Base-by-base conservation (phyloP, 2,113 vertebrate genomes). In the Pungitius pungitius region DNA sequence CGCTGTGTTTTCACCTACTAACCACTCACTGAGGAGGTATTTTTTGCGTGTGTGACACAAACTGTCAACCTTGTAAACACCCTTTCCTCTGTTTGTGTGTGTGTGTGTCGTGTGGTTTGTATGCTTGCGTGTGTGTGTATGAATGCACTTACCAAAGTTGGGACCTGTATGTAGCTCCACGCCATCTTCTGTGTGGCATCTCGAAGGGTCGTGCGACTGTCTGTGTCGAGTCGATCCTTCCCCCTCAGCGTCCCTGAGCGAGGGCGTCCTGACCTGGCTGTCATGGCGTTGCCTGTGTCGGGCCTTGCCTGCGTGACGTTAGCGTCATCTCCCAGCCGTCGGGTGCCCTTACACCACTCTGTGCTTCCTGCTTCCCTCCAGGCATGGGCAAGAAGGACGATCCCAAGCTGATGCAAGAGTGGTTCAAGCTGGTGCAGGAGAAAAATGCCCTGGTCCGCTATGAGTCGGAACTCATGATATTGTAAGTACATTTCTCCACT, bases 371-470 rank as follows among this genome's bases (percentile, higher is more conserved):
- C 37, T 52, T 45, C 72, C 68, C 82, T 86, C 64, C 94, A 99
- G 98, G 97, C 84, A 97, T 99, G 97, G 96, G 98, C 61, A 99
- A 99, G 93, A 99, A 99, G 81, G 98, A 99, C 15, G 97, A 99
- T 75, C 98, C 98, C 57, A 97, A 96, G 83, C 94, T 99, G 80
- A 99, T 99, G 98, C 98, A 99, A 77, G 98, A 99, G 85, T 99
- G 98, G 98, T 99, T 99, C 94, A 96, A 96, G 79, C 93, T 99
- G 90, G 98, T 99, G 47, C 98, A 99, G 86, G 98, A 99, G 93
- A 99, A 99, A 85, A 99, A 99, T 0, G 95, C 97, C 39, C 90
- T 99, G 91, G 97, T 99, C 87, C 97, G 98, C 94, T 99, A 99
- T 0, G 98, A 99, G 87, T 99, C 97, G 0, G 97, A 99, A 71